These are phyloP conservation scores for Clarias batrachus DNA, from an alignment of 2,113 vertebrate species.

Conservation along the genomic window DNA sequence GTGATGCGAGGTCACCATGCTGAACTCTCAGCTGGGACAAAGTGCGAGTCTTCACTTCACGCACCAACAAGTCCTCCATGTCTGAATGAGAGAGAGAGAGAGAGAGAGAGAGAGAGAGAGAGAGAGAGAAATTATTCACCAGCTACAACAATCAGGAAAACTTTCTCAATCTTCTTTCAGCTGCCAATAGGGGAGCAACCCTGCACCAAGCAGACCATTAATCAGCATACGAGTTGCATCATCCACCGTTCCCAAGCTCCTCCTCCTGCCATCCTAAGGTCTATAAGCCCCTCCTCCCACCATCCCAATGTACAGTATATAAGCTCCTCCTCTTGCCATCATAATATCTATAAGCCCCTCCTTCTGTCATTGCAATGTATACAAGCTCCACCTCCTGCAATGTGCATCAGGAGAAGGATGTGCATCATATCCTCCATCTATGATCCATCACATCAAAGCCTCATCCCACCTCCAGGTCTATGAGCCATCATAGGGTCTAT, in stretches of 20 bases:
- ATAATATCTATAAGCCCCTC: not conserved
- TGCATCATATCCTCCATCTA: not conserved
- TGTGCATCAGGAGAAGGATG: too few relatives aligned
- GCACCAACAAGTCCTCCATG: constrained; percentile 77
- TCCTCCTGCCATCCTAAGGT: not conserved
- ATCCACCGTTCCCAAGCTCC: too few relatives aligned
- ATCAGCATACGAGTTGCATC: too few relatives aligned
- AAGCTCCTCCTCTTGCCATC: not conserved
- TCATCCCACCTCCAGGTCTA: too few relatives aligned
- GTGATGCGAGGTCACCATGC: constrained; percentile 72
- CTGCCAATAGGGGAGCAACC: not conserved
- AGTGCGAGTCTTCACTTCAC: constrained; percentile 82
- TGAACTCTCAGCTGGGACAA: constrained; percentile 71
- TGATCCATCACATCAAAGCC: too few relatives aligned
- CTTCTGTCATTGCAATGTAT: not conserved
- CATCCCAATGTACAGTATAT: not conserved
- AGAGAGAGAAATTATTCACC: not conserved
- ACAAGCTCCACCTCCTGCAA: not conserved
- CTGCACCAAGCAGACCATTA: too few relatives aligned
- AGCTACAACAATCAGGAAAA: not conserved
- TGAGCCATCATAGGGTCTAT: not conserved
- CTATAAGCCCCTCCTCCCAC: not conserved
- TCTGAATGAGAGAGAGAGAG: constrained; percentile 67
- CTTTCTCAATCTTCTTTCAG: not conserved
- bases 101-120: not conserved